Percentiles rank a stretch among this genome's conserved stretches.
These are phyloP conservation scores for Cotesia chilonis DNA, from an alignment of 1,140 invertebrate genomes.

Conservation along the genomic window DNA sequence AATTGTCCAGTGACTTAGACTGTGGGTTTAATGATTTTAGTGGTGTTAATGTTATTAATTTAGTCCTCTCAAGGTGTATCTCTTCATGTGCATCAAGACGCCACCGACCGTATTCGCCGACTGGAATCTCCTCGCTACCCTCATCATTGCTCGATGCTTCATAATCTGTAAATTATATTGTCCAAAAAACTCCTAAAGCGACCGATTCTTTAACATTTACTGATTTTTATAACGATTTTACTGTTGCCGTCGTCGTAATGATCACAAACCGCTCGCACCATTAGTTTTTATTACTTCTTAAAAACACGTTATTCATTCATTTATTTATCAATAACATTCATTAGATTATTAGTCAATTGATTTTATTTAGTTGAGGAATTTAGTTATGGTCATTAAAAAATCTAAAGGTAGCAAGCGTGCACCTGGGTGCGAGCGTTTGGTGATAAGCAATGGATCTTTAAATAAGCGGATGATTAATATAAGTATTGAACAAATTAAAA, in stretches of 20 bases:
- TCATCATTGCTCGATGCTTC: conserved; percentile 44
- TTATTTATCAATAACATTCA: not conserved
- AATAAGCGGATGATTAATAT: conserved; percentile 23
- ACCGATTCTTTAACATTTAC: conserved; percentile 4
- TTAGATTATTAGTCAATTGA: too few relatives aligned
- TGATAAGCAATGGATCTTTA: conserved; percentile 34
- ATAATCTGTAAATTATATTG: conserved; percentile 57
- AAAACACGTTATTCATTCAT: not conserved
- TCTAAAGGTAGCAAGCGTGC: not conserved
- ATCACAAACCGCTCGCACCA: conserved; percentile 47
- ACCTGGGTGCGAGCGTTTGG: conserved; percentile 33
- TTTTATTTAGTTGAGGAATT: not conserved
- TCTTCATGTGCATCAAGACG: conserved; percentile 31
- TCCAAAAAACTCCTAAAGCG: conserved; percentile 48
- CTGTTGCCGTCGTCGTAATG: conserved; percentile 14
- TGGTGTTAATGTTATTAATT: conserved; percentile 31
- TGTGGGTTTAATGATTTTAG: conserved; percentile 48
- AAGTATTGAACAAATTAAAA: conserved; percentile 7
- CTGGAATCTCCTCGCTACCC: conserved; percentile 43
- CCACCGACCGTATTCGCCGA: conserved; percentile 22
- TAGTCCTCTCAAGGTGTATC: conserved; percentile 47
- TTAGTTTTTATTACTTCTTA: not conserved
- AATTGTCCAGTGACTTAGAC: conserved; percentile 19
- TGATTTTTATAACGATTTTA: conserved; percentile 8
- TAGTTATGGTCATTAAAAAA: not conserved